Percentiles rank a stretch among this genome's conserved stretches.
Evolutionary conservation across 2,888 invertebrate genomes (phyloP).

Genomic region (Ypsolopha sequella): DNA sequence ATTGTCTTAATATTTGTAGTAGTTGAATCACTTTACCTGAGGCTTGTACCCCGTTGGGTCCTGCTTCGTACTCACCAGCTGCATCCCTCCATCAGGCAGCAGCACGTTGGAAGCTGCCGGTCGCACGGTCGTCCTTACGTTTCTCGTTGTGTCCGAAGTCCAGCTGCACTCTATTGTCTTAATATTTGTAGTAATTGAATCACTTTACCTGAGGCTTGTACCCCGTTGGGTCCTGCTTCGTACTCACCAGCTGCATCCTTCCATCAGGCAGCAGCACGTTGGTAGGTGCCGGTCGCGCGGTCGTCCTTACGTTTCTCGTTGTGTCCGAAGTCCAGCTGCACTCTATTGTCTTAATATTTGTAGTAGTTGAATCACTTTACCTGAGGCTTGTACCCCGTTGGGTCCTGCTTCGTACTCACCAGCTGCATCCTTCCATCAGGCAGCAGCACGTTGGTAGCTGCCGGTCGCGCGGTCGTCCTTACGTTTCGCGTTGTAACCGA

Average conservation of each 20-base stretch:
- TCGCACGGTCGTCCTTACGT: conserved; percentile 73
- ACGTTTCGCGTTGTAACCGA: conserved; percentile 74
- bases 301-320: conserved; percentile 75
- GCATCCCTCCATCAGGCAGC: conserved; percentile 74
- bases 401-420: conserved; percentile 75
- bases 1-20: conserved; percentile 74
- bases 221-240: too few relatives aligned
- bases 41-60: too few relatives aligned
- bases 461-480: conserved; percentile 65
- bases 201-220: conserved; percentile 74
- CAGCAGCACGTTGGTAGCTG: conserved; percentile 72
- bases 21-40: conserved; percentile 74
- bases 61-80: too few relatives aligned
- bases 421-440: conserved; percentile 75
- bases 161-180: conserved; percentile 66
- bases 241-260: conserved; percentile 73
- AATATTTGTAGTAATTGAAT: conserved; percentile 75
- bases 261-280: conserved; percentile 75
- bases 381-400: conserved; percentile 73
- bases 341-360: conserved; percentile 67
- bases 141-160: conserved; percentile 77
- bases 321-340: conserved; percentile 74
- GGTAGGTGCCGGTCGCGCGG: conserved; percentile 57
- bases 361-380: too few relatives aligned
- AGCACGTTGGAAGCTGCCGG: conserved; percentile 75